phyloP scores from a whole-genome alignment of 2,113 vertebrate species.

The Grus americana region DNA sequence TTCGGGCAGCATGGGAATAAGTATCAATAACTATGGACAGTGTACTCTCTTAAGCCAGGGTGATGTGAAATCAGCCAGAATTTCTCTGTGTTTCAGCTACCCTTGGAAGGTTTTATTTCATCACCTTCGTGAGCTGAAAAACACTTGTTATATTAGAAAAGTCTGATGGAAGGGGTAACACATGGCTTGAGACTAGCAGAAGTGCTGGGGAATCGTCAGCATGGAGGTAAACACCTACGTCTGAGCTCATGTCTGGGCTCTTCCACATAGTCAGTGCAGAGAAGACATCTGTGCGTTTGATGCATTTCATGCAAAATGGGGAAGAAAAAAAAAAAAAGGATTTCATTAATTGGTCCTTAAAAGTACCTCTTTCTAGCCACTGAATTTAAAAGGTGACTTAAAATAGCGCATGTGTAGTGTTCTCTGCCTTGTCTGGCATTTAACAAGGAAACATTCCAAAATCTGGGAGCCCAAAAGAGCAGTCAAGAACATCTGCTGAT shows the following conservation, averaged over 20 bases:
- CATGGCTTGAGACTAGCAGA: not conserved
- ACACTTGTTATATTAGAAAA: not conserved
- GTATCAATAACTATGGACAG: not conserved
- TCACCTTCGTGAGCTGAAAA: not conserved
- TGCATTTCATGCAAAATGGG: not conserved
- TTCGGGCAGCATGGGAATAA: not conserved
- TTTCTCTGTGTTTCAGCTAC: not conserved
- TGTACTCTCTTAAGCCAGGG: rapidly evolving
- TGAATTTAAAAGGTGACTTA: not conserved
- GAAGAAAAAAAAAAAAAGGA: not conserved
- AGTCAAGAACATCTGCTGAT: not conserved
- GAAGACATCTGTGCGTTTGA: not conserved
- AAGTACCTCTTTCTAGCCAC: not conserved
- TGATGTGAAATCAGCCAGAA: not conserved
- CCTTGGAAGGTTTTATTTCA: not conserved
- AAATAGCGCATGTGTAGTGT: not conserved
- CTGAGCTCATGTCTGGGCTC: not conserved
- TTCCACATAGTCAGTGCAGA: not conserved
- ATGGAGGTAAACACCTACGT: not conserved
- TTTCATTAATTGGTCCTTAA: not conserved
- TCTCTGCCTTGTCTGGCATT: not conserved
- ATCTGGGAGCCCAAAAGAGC: not conserved
- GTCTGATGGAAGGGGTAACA: not conserved
- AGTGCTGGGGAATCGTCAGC: not conserved
- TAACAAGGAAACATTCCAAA: not conserved